A percentile compares a stretch with the other conserved stretches of the same genome.
Conservation (phyloP, 2,113 vertebrate species). For the Pachypanchax playfairii region DNA sequence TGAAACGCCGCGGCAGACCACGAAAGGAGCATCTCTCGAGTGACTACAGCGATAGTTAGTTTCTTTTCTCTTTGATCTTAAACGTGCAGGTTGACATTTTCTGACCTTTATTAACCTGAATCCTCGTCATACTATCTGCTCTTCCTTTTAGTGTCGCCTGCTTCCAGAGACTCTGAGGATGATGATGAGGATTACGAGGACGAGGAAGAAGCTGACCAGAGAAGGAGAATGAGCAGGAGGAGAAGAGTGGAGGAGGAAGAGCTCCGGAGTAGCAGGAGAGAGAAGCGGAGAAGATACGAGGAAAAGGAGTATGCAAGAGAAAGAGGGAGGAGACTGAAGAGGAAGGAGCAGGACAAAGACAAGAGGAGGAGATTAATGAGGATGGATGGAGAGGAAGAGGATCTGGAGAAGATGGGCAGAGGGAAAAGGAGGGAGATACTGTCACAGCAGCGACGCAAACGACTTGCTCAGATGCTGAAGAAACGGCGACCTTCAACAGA, state of each 20-base stretch:
- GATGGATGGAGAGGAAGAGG: slow-evolving; percentile 70
- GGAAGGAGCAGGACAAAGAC: slow-evolving; percentile 42
- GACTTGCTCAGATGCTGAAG: slow-evolving; percentile 72
- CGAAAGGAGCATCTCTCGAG: slow-evolving; percentile 85
- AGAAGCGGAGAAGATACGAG: slow-evolving; percentile 51
- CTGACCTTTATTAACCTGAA: background rate
- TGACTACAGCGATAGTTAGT: slow-evolving; percentile 92
- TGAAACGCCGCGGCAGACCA: slow-evolving; percentile 75
- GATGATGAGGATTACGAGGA: slow-evolving; percentile 72
- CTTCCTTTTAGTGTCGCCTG: slow-evolving; percentile 38
- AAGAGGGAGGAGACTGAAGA: slow-evolving; percentile 67
- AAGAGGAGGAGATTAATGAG: slow-evolving; percentile 66
- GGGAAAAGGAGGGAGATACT: slow-evolving; percentile 75
- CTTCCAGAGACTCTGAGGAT: slow-evolving; percentile 85
- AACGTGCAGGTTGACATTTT: too few species aligned
- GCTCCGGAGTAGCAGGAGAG: slow-evolving; percentile 56
- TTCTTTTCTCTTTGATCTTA: too few species aligned
- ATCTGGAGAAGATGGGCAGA: slow-evolving; percentile 68
- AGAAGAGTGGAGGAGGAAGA: slow-evolving; percentile 79
- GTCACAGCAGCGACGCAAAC: slow-evolving; percentile 63
- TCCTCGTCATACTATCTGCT: background rate
- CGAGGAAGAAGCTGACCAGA: slow-evolving; percentile 47
- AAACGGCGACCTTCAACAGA: slow-evolving; percentile 72
- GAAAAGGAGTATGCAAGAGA: slow-evolving; percentile 49
- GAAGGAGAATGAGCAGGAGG: slow-evolving; percentile 29